Evolutionary conservation across 2,888 invertebrate species (phyloP).

Genomic region (Piscicola geometra): DNA sequence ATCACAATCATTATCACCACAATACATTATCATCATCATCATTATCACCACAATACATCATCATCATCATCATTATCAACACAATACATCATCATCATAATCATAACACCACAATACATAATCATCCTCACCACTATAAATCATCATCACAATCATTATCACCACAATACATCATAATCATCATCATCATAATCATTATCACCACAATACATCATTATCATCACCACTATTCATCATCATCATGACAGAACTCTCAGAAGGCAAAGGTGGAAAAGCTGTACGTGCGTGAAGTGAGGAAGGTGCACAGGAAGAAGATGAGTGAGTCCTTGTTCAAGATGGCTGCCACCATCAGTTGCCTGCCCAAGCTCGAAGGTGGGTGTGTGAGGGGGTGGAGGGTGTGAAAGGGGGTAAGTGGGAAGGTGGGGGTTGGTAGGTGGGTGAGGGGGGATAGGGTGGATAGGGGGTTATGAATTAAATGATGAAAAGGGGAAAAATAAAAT

Average conservation of each 20-base stretch:
- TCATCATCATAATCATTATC: not conserved
- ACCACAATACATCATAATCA: not conserved
- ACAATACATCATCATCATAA: too few species aligned
- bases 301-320: not conserved
- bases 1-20: not conserved
- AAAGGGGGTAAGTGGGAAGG: not conserved
- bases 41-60: too few species aligned
- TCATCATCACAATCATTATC: too few species aligned
- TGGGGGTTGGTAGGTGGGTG: not conserved
- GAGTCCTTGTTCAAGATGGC: not conserved
- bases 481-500: too few species aligned
- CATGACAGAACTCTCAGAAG: not conserved
- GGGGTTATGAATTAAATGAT: too few species aligned
- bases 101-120: too few species aligned
- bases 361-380: not conserved
- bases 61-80: too few species aligned
- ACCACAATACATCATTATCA: not conserved
- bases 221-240: too few species aligned
- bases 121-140: too few species aligned
- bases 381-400: not conserved
- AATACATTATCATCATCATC: too few species aligned
- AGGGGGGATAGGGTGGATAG: too few species aligned
- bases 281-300: not conserved
- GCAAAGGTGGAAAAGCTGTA: not conserved
- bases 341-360: not conserved